phyloP scores from a whole-genome alignment of 35 echinoderm and acorn worm genomes.

The Anneissia japonica region DNA sequence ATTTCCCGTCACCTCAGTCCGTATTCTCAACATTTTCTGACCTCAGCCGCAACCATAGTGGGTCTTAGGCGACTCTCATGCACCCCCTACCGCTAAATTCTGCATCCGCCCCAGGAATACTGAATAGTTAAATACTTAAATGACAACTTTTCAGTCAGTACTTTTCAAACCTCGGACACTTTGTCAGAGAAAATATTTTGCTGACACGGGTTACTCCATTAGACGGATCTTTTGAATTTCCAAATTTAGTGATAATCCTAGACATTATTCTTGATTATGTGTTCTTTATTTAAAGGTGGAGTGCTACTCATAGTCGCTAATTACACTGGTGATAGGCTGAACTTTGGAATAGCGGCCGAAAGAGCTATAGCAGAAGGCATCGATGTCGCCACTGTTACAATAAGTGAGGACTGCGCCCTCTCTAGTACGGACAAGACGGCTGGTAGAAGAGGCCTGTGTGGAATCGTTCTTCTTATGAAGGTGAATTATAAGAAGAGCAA shows the following conservation, averaged over 20 bases:
- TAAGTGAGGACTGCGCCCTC: constrained; percentile 16
- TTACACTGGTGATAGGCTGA: constrained; percentile 8
- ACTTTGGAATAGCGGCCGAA: constrained; percentile 21
- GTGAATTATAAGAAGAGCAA: neutral
- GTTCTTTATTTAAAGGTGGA: neutral
- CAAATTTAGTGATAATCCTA: too few relatives aligned
- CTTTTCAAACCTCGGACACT: neutral
- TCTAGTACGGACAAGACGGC: constrained; percentile 7
- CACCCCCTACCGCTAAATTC: too few relatives aligned
- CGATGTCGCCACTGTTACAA: neutral
- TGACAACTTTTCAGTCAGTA: neutral
- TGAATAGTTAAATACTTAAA: too few relatives aligned
- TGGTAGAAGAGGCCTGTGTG: constrained; percentile 12
- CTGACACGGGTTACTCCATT: too few relatives aligned
- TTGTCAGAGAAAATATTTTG: too few relatives aligned
- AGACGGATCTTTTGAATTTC: too few relatives aligned
- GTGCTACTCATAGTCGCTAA: neutral
- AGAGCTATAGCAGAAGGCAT: neutral
- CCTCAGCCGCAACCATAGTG: too few relatives aligned
- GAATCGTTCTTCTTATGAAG: neutral
- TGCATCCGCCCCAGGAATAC: too few relatives aligned
- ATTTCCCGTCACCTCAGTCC: too few relatives aligned
- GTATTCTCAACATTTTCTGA: too few relatives aligned
- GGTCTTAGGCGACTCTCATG: too few relatives aligned
- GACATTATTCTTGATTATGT: too few relatives aligned